Evolutionary conservation across 2,888 invertebrate species (phyloP).

Genomic region (Drosophila lacicola): DNA sequence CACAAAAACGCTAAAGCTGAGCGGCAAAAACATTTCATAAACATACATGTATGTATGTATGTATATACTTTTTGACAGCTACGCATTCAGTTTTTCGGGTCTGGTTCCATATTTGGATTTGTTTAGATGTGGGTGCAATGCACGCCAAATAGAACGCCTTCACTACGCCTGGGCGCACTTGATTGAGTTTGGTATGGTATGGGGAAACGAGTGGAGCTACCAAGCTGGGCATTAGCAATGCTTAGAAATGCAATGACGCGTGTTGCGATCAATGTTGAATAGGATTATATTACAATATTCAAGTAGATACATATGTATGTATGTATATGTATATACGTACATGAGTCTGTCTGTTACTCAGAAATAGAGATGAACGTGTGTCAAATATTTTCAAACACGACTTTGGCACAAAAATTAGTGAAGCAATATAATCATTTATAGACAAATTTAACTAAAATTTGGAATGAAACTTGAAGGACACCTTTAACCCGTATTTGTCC

Average conservation of each 20-base stretch:
- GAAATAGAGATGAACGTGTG: not conserved
- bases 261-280: conserved; percentile 40
- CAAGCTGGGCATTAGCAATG: conserved; percentile 63
- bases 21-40: conserved; percentile 47
- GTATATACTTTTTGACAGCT: conserved; percentile 64
- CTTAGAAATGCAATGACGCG: conserved; percentile 63
- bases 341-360: no score
- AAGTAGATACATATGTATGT: not conserved
- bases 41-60: conserved; percentile 39
- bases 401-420: no score
- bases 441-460: no score
- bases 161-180: conserved; percentile 48
- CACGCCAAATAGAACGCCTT: conserved; percentile 46
- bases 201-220: conserved; percentile 31
- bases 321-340: not conserved
- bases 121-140: conserved; percentile 49
- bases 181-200: conserved; percentile 23
- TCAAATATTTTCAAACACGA: not conserved
- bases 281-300: conserved; percentile 34
- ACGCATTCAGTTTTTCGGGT: conserved; percentile 38
- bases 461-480: no score
- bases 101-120: conserved; percentile 28
- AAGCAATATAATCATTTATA: no score
- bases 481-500: no score
- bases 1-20: conserved; percentile 3